Evolutionary conservation across 2,797 vertebrate genomes (phyloP), one percentile per base, ranked within the genome.

Genomic region (Falco peregrinus): DNA sequence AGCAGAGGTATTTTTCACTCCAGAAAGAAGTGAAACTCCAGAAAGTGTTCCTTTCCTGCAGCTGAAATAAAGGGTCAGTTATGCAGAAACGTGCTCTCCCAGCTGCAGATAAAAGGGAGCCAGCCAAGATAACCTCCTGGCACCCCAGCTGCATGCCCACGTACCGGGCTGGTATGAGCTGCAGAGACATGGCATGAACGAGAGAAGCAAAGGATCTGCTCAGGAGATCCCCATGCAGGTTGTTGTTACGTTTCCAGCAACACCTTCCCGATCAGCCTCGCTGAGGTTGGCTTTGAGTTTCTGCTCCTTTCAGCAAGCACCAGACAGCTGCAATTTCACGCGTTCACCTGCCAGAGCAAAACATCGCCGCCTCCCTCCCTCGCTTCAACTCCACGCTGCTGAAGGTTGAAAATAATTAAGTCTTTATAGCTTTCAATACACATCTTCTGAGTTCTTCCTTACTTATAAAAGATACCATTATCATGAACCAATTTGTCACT

Each of bases 61-160:
- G 63, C 65, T 43, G 59, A 82, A 91, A 63, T 33, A 45, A 85
- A 57, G 43, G 33, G 25, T 21, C 5, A 16, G 26, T 25, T n/a
- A 45, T 0, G 1, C 21, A 70, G 80, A 73, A 71, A 64, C 6
- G 5, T 16, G 43, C n/a, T 41, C 74, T 63, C 64, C 20, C 29
- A 31, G 33, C 25, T 61, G 59, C 68, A 77, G 54, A 41, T 18
- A n/a, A 43, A 37, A 57, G 25, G 50, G 21, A 43, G 21, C 51
- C 3, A 1, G 24, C 19, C 71, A 75, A 65, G 29, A 28, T 19
- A 61, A 48, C 41, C 39, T 21, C 53, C 50, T 3, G 15, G 19
- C 1, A 1, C 15, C 22, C 11, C 2, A 0, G 26, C 18, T 73
- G 47, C 56, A 13, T 5, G 13, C 6, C 56, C 56, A 29, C 1